Percentiles rank a stretch among this genome's conserved stretches.
These are phyloP conservation scores for Sciurus niger DNA, from an alignment of 2,113 vertebrate species.

Conservation along the genomic window DNA sequence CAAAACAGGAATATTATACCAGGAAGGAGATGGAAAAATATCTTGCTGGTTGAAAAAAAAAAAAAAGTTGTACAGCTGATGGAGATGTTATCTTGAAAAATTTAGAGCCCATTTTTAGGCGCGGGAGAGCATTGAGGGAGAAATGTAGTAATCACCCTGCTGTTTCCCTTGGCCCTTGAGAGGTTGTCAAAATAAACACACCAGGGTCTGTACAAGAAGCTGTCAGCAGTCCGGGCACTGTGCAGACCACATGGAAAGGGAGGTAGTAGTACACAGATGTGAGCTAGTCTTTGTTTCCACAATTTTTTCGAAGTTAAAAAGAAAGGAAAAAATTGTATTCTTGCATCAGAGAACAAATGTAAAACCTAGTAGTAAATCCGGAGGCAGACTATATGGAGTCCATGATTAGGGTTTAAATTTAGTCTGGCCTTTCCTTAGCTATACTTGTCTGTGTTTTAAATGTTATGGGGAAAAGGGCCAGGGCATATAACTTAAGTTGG, in stretches of 20 bases:
- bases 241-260: constrained; percentile 48
- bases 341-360: background rate
- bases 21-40: background rate
- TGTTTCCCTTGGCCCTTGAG: constrained; percentile 63
- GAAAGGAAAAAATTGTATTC: background rate
- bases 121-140: background rate
- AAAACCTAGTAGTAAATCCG: background rate
- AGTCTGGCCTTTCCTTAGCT: background rate
- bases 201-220: background rate
- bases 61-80: background rate
- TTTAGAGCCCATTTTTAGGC: background rate
- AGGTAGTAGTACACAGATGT: background rate
- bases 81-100: constrained; percentile 48
- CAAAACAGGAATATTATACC: constrained; percentile 1
- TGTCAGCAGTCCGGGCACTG: constrained; percentile 14
- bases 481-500: background rate
- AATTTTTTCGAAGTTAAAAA: constrained; percentile 42
- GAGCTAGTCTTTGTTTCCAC: background rate
- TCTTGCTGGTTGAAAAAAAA: background rate
- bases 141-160: background rate
- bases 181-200: constrained; percentile 62
- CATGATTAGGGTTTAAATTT: constrained; percentile 23
- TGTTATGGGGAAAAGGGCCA: background rate
- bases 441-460: background rate
- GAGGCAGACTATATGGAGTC: background rate